These are phyloP conservation scores for Lepus timidus DNA, from an alignment of 2,113 vertebrate genomes.

Conservation along the genomic window DNA sequence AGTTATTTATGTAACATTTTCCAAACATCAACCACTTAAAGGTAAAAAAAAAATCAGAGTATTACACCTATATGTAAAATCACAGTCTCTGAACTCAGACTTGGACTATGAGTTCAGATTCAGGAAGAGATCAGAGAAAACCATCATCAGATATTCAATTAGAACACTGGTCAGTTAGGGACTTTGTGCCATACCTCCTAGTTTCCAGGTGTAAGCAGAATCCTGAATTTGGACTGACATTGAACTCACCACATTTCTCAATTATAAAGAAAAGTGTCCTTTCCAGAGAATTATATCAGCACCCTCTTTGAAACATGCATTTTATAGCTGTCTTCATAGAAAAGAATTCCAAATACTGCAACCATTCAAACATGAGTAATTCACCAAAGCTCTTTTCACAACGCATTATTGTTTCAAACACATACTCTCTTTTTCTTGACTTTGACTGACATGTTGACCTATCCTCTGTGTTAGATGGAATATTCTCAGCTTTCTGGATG, in stretches of 20 bases:
- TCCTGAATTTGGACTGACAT: background rate
- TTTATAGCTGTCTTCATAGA: background rate
- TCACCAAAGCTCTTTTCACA: background rate
- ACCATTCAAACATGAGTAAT: background rate
- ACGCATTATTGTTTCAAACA: background rate
- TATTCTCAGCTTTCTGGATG: conserved; percentile 24
- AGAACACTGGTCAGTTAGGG: background rate
- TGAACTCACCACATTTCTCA: background rate
- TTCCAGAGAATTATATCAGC: background rate
- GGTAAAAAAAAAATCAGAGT: conserved; percentile 21
- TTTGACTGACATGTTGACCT: background rate
- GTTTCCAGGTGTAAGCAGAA: background rate
- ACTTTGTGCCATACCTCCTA: background rate
- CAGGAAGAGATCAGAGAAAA: background rate
- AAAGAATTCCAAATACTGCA: background rate
- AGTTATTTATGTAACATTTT: conserved; percentile 41
- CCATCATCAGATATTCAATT: background rate
- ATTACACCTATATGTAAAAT: background rate
- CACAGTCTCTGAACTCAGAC: background rate
- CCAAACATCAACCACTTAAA: background rate
- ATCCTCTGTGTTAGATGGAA: conserved; percentile 15
- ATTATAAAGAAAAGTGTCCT: background rate
- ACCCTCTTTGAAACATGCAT: background rate
- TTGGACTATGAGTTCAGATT: background rate
- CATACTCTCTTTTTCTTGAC: background rate